These are phyloP conservation scores for Rhagium mordax DNA, from an alignment of 2,888 invertebrate species.

Conservation along the genomic window DNA sequence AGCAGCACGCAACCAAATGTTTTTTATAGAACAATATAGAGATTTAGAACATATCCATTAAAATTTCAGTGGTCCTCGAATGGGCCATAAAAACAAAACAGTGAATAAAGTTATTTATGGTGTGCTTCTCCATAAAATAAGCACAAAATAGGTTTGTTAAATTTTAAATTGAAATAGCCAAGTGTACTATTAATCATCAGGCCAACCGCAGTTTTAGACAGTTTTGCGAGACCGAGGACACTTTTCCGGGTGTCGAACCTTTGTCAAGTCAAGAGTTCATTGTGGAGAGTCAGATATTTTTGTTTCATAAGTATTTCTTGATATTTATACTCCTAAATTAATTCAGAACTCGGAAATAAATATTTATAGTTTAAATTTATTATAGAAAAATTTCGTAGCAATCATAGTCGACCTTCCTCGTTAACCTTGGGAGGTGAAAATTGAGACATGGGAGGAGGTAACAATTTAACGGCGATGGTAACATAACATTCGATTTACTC, in stretches of 20 bases:
- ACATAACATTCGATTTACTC: no score
- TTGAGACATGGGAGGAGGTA: no score
- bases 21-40: neutral
- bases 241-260: neutral
- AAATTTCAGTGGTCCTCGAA: slow-evolving; percentile 7
- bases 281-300: neutral
- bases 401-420: no score
- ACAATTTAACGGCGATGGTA: no score
- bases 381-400: no score
- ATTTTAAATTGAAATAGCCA: slow-evolving; percentile 24
- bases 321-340: neutral
- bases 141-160: slow-evolving; percentile 3
- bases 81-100: slow-evolving; percentile 10
- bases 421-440: no score
- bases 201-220: neutral
- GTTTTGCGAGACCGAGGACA: neutral
- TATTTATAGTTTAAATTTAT: no score
- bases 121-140: slow-evolving; percentile 10
- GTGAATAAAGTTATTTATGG: slow-evolving; percentile 17
- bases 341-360: neutral
- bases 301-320: neutral
- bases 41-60: slow-evolving; percentile 1
- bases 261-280: no score
- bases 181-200: slow-evolving; percentile 12
- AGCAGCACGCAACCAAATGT: neutral